Conservation (phyloP, 2,797 vertebrate genomes). For the Pipistrellus pygmaeus region DNA sequence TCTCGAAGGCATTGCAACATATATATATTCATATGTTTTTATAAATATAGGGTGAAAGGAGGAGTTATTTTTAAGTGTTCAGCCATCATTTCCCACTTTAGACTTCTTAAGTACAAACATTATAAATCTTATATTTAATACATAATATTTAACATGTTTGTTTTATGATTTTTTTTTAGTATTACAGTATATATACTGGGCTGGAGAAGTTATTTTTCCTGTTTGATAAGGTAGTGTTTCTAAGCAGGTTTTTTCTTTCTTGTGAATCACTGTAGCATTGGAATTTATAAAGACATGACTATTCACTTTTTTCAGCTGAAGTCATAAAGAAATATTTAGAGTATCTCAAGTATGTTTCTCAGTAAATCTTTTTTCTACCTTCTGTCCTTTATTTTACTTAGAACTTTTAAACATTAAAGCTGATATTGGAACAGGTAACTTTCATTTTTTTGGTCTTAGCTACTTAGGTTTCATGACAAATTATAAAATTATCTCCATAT, state of each 20-base stretch:
- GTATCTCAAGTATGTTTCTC: constrained; percentile 5
- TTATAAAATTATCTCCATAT: constrained; percentile 42
- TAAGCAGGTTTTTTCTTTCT: constrained; percentile 15
- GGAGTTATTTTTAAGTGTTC: constrained; percentile 47
- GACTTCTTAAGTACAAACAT: not conserved
- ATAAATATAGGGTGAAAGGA: not conserved
- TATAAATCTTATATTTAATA: constrained; percentile 30
- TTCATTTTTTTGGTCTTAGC: constrained; percentile 65
- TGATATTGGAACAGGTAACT: constrained; percentile 28
- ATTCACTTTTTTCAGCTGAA: constrained; percentile 25
- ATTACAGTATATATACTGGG: not conserved
- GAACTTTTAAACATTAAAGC: not conserved
- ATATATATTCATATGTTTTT: constrained; percentile 32
- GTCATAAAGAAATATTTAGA: constrained; percentile 57
- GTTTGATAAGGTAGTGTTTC: constrained; percentile 11
- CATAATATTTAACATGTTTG: constrained; percentile 29
- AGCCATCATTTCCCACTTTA: not conserved
- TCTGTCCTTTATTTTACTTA: constrained; percentile 60
- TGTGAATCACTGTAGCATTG: not conserved
- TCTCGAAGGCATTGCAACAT: constrained; percentile 38
- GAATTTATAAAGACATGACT: constrained; percentile 60
- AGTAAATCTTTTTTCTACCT: constrained; percentile 26
- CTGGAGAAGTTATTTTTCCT: constrained; percentile 47
- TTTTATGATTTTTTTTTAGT: constrained; percentile 58
- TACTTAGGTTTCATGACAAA: constrained; percentile 61